phyloP scores from a whole-genome alignment of 2,113 vertebrate genomes.

The Ursus arctos region DNA sequence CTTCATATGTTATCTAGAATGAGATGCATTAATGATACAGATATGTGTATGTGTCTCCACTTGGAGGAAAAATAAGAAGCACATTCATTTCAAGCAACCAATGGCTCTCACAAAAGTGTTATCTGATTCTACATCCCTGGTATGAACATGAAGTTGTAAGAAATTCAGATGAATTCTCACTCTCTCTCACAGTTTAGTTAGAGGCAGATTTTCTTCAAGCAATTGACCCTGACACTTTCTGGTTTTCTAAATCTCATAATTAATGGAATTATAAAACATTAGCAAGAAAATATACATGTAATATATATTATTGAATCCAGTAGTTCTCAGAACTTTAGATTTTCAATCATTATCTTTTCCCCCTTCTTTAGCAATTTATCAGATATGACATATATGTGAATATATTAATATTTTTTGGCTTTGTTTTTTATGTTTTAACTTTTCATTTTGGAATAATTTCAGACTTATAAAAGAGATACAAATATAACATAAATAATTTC shows the following conservation, averaged over 20 bases:
- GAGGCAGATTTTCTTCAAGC: not conserved
- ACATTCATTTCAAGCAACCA: not conserved
- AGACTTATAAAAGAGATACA: not conserved
- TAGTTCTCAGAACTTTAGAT: slow-evolving; percentile 15
- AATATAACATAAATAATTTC: slow-evolving; percentile 2
- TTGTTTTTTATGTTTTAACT: slow-evolving; percentile 1
- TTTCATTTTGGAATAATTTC: slow-evolving; percentile 20
- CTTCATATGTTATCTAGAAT: not conserved
- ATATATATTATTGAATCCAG: not conserved
- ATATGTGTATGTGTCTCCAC: not conserved
- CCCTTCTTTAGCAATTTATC: not conserved
- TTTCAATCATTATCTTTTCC: not conserved
- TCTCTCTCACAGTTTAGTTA: not conserved
- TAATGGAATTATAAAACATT: not conserved
- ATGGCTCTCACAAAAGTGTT: not conserved
- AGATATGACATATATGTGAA: not conserved
- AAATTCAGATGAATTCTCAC: not conserved
- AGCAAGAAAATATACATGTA: not conserved
- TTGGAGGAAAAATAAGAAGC: not conserved
- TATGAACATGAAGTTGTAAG: not conserved
- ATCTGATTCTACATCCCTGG: not conserved
- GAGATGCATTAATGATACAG: not conserved
- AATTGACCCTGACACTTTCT: not conserved
- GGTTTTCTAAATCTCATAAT: slow-evolving; percentile 21
- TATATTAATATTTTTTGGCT: not conserved